These are phyloP conservation scores for Drosophila quinaria DNA, from an alignment of 2,888 invertebrate species.

Conservation along the genomic window DNA sequence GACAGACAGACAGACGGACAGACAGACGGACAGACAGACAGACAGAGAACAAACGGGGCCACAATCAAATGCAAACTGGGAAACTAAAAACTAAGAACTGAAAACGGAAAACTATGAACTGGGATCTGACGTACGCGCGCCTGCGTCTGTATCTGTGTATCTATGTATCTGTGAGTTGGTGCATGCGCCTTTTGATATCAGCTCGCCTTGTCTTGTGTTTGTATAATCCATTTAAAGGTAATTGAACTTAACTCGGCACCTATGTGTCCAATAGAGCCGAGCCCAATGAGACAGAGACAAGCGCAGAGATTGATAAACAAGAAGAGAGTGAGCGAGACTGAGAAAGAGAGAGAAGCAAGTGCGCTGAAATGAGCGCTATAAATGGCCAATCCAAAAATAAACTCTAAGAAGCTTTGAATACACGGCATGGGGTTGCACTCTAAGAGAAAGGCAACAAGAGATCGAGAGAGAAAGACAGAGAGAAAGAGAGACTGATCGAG, in stretches of 20 bases:
- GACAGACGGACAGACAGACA: neutral
- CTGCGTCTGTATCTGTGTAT: slow-evolving; percentile 40
- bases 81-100: slow-evolving; percentile 2
- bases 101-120: slow-evolving; percentile 61
- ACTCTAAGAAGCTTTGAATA: slow-evolving; percentile 49
- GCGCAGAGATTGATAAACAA: slow-evolving; percentile 18
- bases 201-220: slow-evolving; percentile 57
- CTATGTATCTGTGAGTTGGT: slow-evolving; percentile 34
- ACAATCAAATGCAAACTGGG: slow-evolving; percentile 17
- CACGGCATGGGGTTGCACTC: slow-evolving; percentile 46
- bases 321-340: neutral
- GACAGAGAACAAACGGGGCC: slow-evolving; percentile 16
- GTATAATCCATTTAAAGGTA: slow-evolving; percentile 80
- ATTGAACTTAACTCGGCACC: slow-evolving; percentile 66
- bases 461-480: neutral
- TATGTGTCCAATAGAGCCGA: slow-evolving; percentile 22
- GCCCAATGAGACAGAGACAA: slow-evolving; percentile 36
- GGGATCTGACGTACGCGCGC: slow-evolving; percentile 68
- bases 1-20: neutral
- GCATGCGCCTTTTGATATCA: slow-evolving; percentile 54
- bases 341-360: slow-evolving; percentile 7
- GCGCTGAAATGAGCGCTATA: slow-evolving; percentile 65
- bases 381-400: slow-evolving; percentile 67
- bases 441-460: slow-evolving; percentile 27
- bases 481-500: neutral